Conservation (phyloP, 2,888 invertebrate species). For the Cheilosia variabilis region DNA sequence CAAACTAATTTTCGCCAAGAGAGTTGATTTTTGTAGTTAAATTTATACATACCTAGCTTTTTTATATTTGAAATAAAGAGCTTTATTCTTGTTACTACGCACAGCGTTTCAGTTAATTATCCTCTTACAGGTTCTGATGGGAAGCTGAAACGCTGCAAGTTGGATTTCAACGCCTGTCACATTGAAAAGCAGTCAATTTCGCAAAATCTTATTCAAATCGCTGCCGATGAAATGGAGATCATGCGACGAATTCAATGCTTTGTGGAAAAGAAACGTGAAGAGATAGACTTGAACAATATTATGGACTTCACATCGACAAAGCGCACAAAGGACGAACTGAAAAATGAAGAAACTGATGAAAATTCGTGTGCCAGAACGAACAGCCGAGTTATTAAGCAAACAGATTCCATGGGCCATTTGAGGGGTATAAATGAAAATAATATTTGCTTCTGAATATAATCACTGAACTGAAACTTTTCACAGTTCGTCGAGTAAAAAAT, state of each 20-base stretch:
- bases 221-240: conserved; percentile 87
- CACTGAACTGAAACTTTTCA: conserved; percentile 75
- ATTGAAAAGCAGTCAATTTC: conserved; percentile 81
- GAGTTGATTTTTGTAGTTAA: conserved; percentile 80
- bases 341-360: conserved; percentile 77
- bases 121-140: conserved; percentile 45
- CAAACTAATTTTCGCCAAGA: conserved; percentile 84
- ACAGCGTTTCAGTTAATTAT: conserved; percentile 26
- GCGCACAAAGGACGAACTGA: conserved; percentile 68
- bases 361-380: conserved; percentile 91
- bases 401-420: conserved; percentile 91
- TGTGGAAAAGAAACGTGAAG: conserved; percentile 89
- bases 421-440: conserved; percentile 85
- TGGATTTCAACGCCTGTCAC: conserved; percentile 75
- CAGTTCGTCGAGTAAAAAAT: conserved; percentile 89
- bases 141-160: conserved; percentile 65
- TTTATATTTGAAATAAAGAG: conserved; percentile 57
- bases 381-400: conserved; percentile 88
- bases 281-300: conserved; percentile 89
- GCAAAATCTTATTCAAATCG: conserved; percentile 87
- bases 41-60: background rate
- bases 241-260: conserved; percentile 89
- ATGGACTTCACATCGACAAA: conserved; percentile 87
- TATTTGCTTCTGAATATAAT: background rate
- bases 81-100: conserved; percentile 44